These are phyloP conservation scores for Drosophila subpulchrella DNA, from an alignment of 1,140 invertebrate genomes.

Conservation along the genomic window DNA sequence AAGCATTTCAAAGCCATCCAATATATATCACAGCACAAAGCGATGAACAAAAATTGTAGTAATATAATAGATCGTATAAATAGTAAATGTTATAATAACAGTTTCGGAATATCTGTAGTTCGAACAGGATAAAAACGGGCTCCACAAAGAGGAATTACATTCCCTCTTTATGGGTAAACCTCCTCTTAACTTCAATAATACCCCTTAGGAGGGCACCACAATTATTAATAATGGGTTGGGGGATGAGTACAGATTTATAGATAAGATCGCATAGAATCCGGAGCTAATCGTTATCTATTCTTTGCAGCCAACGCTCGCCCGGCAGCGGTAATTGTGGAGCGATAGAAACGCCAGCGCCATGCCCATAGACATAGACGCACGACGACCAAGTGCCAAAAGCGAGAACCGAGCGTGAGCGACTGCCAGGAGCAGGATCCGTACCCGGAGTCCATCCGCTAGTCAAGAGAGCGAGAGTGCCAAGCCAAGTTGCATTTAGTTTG, in stretches of 20 bases:
- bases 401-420: slow-evolving; percentile 60
- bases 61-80: no score
- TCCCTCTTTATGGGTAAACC: neutral
- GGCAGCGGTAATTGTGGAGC: slow-evolving; percentile 62
- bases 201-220: neutral
- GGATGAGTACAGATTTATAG: slow-evolving; percentile 27
- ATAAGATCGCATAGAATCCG: slow-evolving; percentile 36
- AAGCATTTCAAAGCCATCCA: no score
- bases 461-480: slow-evolving; percentile 31
- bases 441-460: slow-evolving; percentile 56
- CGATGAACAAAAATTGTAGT: no score
- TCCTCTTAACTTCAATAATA: neutral
- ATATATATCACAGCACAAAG: no score
- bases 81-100: no score
- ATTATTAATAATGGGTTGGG: slow-evolving; percentile 24
- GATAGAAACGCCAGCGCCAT: slow-evolving; percentile 68
- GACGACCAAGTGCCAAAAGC: slow-evolving; percentile 73
- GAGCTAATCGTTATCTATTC: slow-evolving; percentile 40
- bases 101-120: no score
- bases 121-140: no score
- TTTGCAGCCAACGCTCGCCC: slow-evolving; percentile 26
- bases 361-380: slow-evolving; percentile 61
- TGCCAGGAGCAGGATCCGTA: slow-evolving; percentile 14
- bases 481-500: slow-evolving; percentile 67
- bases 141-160: no score